Evolutionary conservation across 1,140 invertebrate species (phyloP).

Genomic region (Leptoteleia sp.): DNA sequence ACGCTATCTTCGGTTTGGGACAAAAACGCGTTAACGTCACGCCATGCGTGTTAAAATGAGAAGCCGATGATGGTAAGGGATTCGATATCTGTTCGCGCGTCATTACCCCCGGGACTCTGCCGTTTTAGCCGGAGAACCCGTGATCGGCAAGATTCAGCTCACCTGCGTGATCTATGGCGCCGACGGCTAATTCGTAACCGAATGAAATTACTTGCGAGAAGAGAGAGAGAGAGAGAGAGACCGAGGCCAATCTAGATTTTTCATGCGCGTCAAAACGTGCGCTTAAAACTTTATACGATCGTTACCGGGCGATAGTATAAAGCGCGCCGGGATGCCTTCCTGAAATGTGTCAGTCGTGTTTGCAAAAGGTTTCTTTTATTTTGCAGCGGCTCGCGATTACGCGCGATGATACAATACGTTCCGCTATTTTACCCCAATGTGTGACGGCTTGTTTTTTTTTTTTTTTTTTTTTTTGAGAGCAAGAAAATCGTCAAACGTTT

Average conservation of each 20-base stretch:
- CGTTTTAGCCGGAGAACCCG: conserved; percentile 61
- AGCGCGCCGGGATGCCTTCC: conserved; percentile 13
- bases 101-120: conserved; percentile 80
- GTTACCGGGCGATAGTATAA: conserved; percentile 16
- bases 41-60: conserved; percentile 68
- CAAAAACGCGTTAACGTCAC: conserved; percentile 67
- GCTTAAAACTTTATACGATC: conserved; percentile 51
- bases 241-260: conserved; percentile 57
- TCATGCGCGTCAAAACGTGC: conserved; percentile 43
- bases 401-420: background rate
- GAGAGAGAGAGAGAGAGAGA: too few relatives aligned
- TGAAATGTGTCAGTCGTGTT: conserved; percentile 33
- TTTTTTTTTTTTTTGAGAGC: too few relatives aligned
- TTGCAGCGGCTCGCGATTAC: conserved; percentile 13
- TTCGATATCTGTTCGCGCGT: conserved; percentile 81
- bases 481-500: too few relatives aligned
- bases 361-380: conserved; percentile 6
- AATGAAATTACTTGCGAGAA: conserved; percentile 65
- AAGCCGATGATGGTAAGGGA: conserved; percentile 72
- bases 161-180: conserved; percentile 73
- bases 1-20: too few relatives aligned
- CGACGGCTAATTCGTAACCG: conserved; percentile 72
- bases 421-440: background rate
- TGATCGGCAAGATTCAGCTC: conserved; percentile 63
- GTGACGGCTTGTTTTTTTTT: too few relatives aligned